Base-by-base conservation (phyloP, 2,888 invertebrate species). In the Melitaea athalia region DNA sequence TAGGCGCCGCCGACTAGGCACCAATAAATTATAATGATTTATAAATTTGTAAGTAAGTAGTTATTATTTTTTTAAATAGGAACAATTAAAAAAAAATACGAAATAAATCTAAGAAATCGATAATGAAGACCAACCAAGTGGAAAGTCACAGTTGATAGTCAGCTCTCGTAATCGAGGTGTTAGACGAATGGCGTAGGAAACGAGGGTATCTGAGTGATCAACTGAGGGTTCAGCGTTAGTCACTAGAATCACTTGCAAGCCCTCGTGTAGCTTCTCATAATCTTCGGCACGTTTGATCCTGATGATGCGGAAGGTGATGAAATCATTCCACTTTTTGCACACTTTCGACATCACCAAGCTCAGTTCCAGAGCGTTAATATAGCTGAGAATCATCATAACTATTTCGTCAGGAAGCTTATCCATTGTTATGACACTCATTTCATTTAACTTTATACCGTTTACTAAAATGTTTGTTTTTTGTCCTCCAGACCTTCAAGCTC, bases 331-430 rank as follows among this genome's bases (percentile, higher is more conserved):
- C 3, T 78, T 77, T 11, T 59, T 71, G 69, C 77, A 77, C 24
- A 82, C 81, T n/a, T 66, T 71, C 12, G 72, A 59, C 6, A 69
- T 75, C 10, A 71, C 72, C 0, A 45, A 49, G n/a, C 73, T 64
- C 66, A 79, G 10, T 14, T 77, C 74, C 8, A 69, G 65, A 3
- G 75, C 67, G 7, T 75, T 70, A 42, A 82, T 45, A 47, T 62
- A 67, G 42, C 76, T 71, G 52, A 82, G 77, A n/a, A 83, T 78
- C 71, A 77, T 72, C 59, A 76, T 47, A 31, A 82, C 49, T 24
- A 82, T 65, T 64, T 81, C 82, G 53, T 80, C 78, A 0, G 81
- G 81, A 7, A 82, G 68, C 5, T 38, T 7, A 33, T 80, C 76
- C 76, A 80, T 78, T 6, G 47, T 57, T 15, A 38, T 12, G 17